Base-by-base conservation (phyloP, 2,888 invertebrate genomes). In the Axea sp. region DNA sequence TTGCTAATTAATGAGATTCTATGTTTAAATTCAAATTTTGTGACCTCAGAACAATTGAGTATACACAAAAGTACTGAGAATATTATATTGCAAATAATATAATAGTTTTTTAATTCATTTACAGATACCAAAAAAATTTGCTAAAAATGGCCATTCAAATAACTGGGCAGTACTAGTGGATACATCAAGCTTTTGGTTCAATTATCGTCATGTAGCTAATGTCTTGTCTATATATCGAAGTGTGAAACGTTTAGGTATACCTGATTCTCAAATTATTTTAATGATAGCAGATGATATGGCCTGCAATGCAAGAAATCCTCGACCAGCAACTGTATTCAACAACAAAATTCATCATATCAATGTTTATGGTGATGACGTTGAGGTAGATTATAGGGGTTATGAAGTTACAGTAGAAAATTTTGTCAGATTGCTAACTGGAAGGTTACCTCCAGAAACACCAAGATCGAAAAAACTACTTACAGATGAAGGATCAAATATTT, bases 271-370 rank as follows among this genome's bases (percentile, higher is more conserved):
- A 88, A 99, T 99, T 59, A 99, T 99, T 77, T 88, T 99, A 57
- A 99, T 99, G 99, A 93, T 99, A 76, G 99, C 99, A 0, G 99
- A 99, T 88, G 99, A 99, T 85, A 99, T 99, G 97, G 99, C 99
- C 0, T 99, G 99, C 84, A 99, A 99, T 89, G 94, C 98, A 0
- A 90, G 99, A 75, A 99, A 99, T 89, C 99, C 99, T 0, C 91
- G 97, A 7, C 99, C 99, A 2, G 99, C 97, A 0, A 97, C 98
- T 0, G 98, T 99, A 7, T 99, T 96, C 87, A 99, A 99, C 86
- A 98, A 99, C 88, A 97, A 97, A 9, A 95, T 97, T 87, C 96
- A 99, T 86, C 96, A 98, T 84, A 97, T 98, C 51, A 99, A 99
- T 89, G 97, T 99, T 0, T 99, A 99, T 87, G 99, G 99, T 33